These are phyloP conservation scores for Xestia rhomboidea DNA, from an alignment of 2,888 invertebrate genomes.

Conservation along the genomic window DNA sequence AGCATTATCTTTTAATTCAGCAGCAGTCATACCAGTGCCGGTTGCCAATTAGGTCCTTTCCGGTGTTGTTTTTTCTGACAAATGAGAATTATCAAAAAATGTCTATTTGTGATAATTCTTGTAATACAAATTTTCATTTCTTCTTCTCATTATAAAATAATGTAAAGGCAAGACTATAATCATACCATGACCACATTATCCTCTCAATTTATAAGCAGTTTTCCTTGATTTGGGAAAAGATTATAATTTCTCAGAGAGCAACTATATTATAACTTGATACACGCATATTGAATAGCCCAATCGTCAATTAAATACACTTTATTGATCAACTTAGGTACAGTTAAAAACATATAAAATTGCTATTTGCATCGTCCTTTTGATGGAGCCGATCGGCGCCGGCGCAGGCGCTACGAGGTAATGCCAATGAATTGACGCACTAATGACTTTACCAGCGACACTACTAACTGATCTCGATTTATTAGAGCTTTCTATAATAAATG, in stretches of 20 bases:
- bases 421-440: conserved; percentile 76
- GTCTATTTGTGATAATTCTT: background rate
- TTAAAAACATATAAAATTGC: conserved; percentile 63
- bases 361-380: conserved; percentile 65
- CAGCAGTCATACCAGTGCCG: conserved; percentile 3
- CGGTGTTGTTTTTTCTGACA: conserved; percentile 17
- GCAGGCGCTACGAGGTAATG: conserved; percentile 72
- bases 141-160: conserved; percentile 10
- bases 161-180: background rate
- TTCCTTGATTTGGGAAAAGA: conserved; percentile 26
- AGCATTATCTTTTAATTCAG: conserved; percentile 30
- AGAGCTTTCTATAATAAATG: conserved; percentile 56
- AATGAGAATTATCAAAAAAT: background rate
- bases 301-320: conserved; percentile 64
- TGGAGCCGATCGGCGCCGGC: conserved; percentile 65
- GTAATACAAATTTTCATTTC: background rate
- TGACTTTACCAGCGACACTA: conserved; percentile 69
- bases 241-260: conserved; percentile 37
- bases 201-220: conserved; percentile 12
- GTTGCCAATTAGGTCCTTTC: conserved; percentile 21
- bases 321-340: conserved; percentile 64
- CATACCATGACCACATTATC: background rate
- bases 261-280: conserved; percentile 49
- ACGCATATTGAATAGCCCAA: conserved; percentile 48
- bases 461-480: conserved; percentile 67